These are phyloP conservation scores for Tachina grossa DNA, from an alignment of 2,888 invertebrate species.

Conservation along the genomic window DNA sequence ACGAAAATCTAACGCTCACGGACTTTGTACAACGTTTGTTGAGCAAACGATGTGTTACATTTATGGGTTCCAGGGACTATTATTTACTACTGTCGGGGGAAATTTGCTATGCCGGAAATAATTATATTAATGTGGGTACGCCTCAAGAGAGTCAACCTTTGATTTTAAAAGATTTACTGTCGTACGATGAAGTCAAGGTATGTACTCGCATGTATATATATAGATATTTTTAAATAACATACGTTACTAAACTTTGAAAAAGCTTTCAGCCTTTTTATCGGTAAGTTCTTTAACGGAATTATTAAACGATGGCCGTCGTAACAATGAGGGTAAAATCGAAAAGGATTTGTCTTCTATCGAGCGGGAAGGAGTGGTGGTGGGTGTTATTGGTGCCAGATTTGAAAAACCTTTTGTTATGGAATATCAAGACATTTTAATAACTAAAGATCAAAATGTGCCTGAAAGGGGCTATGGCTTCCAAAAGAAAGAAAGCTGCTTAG, in stretches of 20 bases:
- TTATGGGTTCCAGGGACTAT: conserved; percentile 78
- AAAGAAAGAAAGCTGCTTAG: background rate
- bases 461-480: conserved; percentile 82
- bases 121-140: conserved; percentile 83
- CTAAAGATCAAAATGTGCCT: conserved; percentile 81
- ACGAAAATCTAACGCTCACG: conserved; percentile 81
- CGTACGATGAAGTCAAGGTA: conserved; percentile 84
- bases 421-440: conserved; percentile 80
- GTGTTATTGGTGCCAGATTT: conserved; percentile 80
- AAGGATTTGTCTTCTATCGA: conserved; percentile 78
- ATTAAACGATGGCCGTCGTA: conserved; percentile 83
- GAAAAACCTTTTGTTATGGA: conserved; percentile 82
- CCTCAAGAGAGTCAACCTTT: conserved; percentile 81
- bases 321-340: conserved; percentile 81
- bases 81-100: conserved; percentile 80
- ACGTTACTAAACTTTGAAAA: background rate
- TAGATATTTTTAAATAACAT: background rate
- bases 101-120: conserved; percentile 77
- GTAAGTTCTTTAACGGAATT: conserved; percentile 83
- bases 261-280: conserved; percentile 82
- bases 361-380: conserved; percentile 82
- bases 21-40: conserved; percentile 83
- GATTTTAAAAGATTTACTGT: conserved; percentile 82
- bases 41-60: conserved; percentile 82
- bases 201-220: background rate